Conservation (phyloP, 2,113 vertebrate genomes). For the Grus americana region DNA sequence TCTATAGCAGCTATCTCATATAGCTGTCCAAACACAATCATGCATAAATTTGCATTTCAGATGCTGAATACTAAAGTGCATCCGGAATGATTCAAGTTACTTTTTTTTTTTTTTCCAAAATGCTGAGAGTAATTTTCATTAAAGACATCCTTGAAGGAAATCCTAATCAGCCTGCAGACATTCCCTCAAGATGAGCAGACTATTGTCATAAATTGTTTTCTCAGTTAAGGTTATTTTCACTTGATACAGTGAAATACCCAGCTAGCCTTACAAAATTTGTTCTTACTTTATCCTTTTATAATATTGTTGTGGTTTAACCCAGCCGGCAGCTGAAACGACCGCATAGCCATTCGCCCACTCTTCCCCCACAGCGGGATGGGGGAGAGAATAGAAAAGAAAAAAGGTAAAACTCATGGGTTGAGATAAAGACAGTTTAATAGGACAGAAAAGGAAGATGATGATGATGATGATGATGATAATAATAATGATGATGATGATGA, state of each 20-base stretch:
- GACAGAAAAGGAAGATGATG: no score
- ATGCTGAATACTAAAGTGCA: constrained; percentile 19
- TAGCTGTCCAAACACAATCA: constrained; percentile 42
- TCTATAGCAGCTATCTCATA: constrained; percentile 2
- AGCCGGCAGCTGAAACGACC: no score
- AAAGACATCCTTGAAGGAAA: constrained; percentile 34
- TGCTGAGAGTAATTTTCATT: not conserved
- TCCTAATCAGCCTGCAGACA: constrained; percentile 8
- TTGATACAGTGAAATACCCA: not conserved
- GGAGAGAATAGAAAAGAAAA: no score
- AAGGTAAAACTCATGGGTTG: no score
- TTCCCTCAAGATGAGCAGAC: not conserved
- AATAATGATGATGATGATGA: no score
- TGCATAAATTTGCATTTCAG: constrained; percentile 46
- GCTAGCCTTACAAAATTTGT: not conserved
- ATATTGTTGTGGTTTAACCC: not conserved
- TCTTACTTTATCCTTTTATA: not conserved
- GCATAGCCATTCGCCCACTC: no score
- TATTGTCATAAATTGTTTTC: not conserved
- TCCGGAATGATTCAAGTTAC: not conserved
- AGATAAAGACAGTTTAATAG: no score
- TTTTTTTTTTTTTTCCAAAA: not conserved
- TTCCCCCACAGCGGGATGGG: no score
- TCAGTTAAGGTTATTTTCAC: constrained; percentile 20
- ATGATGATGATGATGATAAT: no score